Evolutionary conservation across 2,113 vertebrate genomes (phyloP), one percentile per base, ranked within the genome.

Genomic region (Butorides virescens): DNA sequence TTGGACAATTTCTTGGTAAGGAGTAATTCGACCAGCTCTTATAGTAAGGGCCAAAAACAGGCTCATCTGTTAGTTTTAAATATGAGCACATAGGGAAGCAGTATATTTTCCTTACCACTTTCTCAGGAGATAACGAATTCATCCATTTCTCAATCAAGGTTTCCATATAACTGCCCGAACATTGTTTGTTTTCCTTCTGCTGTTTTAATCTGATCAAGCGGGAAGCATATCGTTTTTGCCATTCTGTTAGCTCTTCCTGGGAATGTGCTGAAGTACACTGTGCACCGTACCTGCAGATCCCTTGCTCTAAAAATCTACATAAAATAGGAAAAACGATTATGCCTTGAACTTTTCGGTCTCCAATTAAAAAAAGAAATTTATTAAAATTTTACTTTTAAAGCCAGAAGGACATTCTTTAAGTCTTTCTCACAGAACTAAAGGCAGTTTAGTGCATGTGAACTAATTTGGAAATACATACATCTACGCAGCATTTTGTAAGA

Each of bases 141-240:
- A 99, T 99, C 99, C 99, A 99, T 98, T 99, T 99, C 98, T 99
- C 99, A 94, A 99, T 99, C 95, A 99, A 98, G 39, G 98, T 98
- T 98, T 99, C 99, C 98, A 99, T 99, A 97, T 99, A 99, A 97
- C 98, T 99, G 97, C 99, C 99, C 0, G 99, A 99, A 97, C 99
- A 99, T 95, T 99, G 99, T 75, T 99, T 99, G 97, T 98, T 99
- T 88, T 99, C 99, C 96, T 99, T 99, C 97, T 99, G 99, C 97
- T 99, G 99, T 96, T 99, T 99, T 78, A 99, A 95, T 59, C 98
- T 98, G 97, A 99, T 99, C 97, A 99, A 96, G 88, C 99, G 99
- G 56, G 99, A 99, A 27, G 99, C 99, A 3, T 99, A 99, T 70
- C 99, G 98, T 68, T 99, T 99, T 97, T 99, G 99, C 99, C 99